Percentiles rank a stretch among this genome's conserved stretches.
Conservation (phyloP, 2,113 vertebrate species). For the Naja naja region DNA sequence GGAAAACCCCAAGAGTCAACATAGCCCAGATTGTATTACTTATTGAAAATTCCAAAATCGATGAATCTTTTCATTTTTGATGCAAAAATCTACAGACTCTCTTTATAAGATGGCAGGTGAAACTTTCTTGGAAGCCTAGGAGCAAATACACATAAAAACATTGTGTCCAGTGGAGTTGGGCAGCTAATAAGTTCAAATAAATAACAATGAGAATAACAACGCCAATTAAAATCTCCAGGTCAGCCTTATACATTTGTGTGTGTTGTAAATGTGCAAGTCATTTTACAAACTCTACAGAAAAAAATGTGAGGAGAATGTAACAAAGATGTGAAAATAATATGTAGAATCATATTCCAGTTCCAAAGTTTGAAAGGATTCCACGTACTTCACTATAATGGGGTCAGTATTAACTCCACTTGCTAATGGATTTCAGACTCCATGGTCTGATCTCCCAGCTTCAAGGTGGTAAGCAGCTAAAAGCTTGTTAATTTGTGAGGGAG, state of each 20-base stretch:
- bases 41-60: background rate
- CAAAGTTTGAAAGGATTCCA: background rate
- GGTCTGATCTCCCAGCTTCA: background rate
- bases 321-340: background rate
- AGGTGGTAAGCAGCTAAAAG: background rate
- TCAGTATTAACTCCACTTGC: background rate
- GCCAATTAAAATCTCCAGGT: background rate
- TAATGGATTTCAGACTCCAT: background rate
- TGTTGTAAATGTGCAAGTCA: background rate
- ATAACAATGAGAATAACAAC: background rate
- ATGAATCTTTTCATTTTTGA: background rate
- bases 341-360: background rate
- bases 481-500: background rate
- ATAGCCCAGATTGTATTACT: no score
- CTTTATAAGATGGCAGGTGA: background rate
- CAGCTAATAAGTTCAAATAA: background rate
- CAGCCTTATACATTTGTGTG: background rate
- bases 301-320: background rate
- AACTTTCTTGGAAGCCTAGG: background rate
- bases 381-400: background rate
- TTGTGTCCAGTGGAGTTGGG: background rate
- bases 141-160: background rate
- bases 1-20: no score
- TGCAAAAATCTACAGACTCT: background rate
- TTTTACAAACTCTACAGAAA: background rate